phyloP scores from a whole-genome alignment of 1,140 invertebrate genomes.

The Polypedilum vanderplanki region DNA sequence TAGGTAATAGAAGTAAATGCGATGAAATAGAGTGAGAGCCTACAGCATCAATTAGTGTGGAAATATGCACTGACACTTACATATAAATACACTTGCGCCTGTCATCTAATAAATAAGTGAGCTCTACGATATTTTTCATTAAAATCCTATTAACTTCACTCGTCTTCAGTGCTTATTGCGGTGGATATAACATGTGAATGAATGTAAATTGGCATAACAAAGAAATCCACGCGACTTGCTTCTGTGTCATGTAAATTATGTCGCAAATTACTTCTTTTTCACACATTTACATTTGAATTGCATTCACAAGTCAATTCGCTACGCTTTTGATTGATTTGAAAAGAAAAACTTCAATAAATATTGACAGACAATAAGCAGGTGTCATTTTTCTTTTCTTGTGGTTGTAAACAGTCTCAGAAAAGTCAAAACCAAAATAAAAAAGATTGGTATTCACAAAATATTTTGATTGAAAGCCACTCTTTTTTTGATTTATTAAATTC shows the following conservation, averaged over 20 bases:
- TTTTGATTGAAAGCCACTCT: constrained; percentile 12
- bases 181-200: not conserved
- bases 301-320: no score
- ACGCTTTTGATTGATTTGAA: not conserved
- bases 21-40: not conserved
- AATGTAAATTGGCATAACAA: not conserved
- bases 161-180: not conserved
- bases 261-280: not conserved
- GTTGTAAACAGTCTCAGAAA: not conserved
- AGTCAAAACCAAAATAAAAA: not conserved
- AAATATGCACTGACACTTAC: constrained; percentile 6
- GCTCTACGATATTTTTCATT: not conserved
- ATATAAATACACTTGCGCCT: not conserved
- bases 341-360: not conserved
- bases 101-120: no score
- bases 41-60: not conserved
- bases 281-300: no score
- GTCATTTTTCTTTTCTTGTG: not conserved
- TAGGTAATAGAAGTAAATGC: no score
- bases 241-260: not conserved
- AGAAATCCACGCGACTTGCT: not conserved
- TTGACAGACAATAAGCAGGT: not conserved
- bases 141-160: constrained; percentile 8
- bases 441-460: not conserved
- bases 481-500: not conserved